A percentile compares a stretch with the other conserved stretches of the same genome.
Evolutionary conservation across 2,888 invertebrate species (phyloP).

Genomic region (Adela reaumurella): DNA sequence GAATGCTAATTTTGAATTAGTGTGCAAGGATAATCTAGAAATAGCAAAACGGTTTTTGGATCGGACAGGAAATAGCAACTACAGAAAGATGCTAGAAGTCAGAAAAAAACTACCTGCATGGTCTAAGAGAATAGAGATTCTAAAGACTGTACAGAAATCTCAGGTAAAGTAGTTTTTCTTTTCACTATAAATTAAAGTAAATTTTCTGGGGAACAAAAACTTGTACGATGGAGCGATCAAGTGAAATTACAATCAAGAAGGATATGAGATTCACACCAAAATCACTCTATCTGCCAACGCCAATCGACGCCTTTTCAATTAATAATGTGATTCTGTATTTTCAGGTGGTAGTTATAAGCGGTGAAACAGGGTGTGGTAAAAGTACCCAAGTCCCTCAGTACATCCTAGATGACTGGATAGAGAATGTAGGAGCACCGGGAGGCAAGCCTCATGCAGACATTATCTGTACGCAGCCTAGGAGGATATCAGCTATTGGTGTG

Average conservation of each 20-base stretch:
- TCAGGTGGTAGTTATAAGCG: slow-evolving; percentile 70
- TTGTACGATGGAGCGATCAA: no score
- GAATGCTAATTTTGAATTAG: slow-evolving; percentile 46
- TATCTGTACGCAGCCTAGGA: slow-evolving; percentile 87
- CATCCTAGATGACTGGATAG: slow-evolving; percentile 82
- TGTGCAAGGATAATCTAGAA: slow-evolving; percentile 58
- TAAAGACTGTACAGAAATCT: slow-evolving; percentile 60
- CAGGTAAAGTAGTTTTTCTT: no score
- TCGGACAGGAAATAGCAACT: slow-evolving; percentile 59
- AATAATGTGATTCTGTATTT: slow-evolving; percentile 5
- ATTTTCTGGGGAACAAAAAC: no score
- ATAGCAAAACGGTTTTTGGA: slow-evolving; percentile 60
- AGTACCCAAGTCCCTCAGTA: slow-evolving; percentile 92
- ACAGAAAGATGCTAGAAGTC: slow-evolving; percentile 61
- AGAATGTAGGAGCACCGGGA: slow-evolving; percentile 44
- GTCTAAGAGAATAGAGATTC: slow-evolving; percentile 64
- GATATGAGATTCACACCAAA: no score
- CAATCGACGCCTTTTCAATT: no score
- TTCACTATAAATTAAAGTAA: no score
- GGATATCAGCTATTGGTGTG: slow-evolving; percentile 89
- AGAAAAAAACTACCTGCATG: slow-evolving; percentile 71
- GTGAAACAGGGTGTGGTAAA: slow-evolving; percentile 83
- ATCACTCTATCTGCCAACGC: no score
- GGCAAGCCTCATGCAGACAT: slow-evolving; percentile 71
- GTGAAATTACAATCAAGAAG: no score